Conservation (phyloP, 1,140 invertebrate species). For the Pogonomyrmex barbatus region DNA sequence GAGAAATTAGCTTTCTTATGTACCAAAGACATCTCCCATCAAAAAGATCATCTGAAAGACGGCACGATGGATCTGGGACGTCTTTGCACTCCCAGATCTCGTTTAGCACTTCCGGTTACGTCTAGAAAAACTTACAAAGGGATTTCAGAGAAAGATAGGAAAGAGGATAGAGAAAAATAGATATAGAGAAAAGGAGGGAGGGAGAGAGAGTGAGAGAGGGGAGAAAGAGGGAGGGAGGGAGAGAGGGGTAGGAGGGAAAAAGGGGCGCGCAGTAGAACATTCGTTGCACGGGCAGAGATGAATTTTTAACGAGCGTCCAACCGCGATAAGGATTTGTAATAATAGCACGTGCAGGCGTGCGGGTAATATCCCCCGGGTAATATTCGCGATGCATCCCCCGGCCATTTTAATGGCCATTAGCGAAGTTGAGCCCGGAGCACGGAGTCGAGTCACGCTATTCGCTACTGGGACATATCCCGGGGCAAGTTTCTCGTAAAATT, state of each 20-base stretch:
- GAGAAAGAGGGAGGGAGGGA: no score
- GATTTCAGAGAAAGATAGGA: neutral
- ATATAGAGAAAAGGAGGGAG: no score
- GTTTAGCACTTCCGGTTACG: neutral
- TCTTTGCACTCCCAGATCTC: slow-evolving; percentile 12
- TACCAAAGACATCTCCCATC: neutral
- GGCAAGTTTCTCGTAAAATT: slow-evolving; percentile 46
- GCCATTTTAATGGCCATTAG: slow-evolving; percentile 47
- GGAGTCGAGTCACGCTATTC: slow-evolving; percentile 18
- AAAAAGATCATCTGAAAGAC: neutral
- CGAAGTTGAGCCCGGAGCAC: slow-evolving; percentile 26
- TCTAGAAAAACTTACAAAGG: neutral
- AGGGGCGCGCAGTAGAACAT: neutral
- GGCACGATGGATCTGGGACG: neutral
- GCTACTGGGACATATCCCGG: neutral
- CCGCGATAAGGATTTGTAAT: slow-evolving; percentile 32
- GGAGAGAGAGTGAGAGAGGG: neutral
- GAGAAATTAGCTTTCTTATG: neutral
- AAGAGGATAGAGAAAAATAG: no score
- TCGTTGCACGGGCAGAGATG: slow-evolving; percentile 6
- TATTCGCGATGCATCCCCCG: slow-evolving; percentile 29
- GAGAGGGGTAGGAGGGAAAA: neutral
- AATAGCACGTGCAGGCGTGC: slow-evolving; percentile 28
- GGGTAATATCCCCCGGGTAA: slow-evolving; percentile 49
- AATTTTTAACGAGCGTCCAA: slow-evolving; percentile 53